A percentile compares a stretch with the other conserved stretches of the same genome.
Evolutionary conservation across 1,140 invertebrate genomes (phyloP).

Genomic region (Sinonovacula constricta): DNA sequence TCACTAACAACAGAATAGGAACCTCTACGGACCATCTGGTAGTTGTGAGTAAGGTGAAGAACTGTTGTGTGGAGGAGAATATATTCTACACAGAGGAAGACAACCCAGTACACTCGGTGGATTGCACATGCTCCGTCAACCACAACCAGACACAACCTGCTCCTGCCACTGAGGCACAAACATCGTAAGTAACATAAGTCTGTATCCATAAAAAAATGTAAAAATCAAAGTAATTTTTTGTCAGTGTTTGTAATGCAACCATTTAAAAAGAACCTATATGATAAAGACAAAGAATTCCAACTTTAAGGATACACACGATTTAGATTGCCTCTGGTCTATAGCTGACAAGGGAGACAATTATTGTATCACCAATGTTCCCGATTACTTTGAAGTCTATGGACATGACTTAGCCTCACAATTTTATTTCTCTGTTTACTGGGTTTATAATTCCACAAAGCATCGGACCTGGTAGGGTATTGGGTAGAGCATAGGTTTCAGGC

Average conservation of each 20-base stretch:
- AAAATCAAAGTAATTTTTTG: neutral
- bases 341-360: no score
- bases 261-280: neutral
- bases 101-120: conserved; percentile 5
- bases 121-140: conserved; percentile 19
- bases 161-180: neutral
- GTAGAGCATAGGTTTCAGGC: no score
- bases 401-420: no score
- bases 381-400: no score
- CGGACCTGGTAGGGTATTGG: no score
- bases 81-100: conserved; percentile 19
- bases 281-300: no score
- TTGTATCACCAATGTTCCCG: no score
- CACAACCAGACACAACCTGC: conserved; percentile 18
- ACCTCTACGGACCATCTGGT: conserved; percentile 1
- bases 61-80: conserved; percentile 37
- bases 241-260: neutral
- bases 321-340: no score
- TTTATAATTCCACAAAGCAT: no score
- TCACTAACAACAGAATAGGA: conserved; percentile 44
- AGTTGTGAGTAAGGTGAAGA: neutral
- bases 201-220: neutral
- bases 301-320: no score
- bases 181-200: neutral
- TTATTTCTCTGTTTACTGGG: no score